These are phyloP conservation scores for Embidobia sp. DNA, from an alignment of 2,888 invertebrate genomes.

Conservation along the genomic window DNA sequence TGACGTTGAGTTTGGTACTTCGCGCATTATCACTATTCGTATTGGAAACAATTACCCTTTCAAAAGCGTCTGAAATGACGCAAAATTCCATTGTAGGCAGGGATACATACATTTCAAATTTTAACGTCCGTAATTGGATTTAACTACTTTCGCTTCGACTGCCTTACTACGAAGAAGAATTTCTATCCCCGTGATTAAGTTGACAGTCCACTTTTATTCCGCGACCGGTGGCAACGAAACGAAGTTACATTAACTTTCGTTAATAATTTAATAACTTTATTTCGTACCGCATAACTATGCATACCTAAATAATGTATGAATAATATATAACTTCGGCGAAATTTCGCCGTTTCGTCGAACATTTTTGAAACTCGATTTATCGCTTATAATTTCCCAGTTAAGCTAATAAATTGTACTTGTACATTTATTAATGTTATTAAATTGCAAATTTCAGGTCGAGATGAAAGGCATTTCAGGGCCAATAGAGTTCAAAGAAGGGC, in stretches of 20 bases:
- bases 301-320: constrained; percentile 53
- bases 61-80: constrained; percentile 27
- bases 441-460: constrained; percentile 84
- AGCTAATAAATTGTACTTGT: constrained; percentile 31
- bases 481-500: constrained; percentile 90
- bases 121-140: constrained; percentile 53
- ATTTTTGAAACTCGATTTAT: constrained; percentile 53
- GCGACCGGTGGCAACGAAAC: constrained; percentile 16
- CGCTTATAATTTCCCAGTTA: constrained; percentile 10
- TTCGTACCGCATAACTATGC: constrained; percentile 34
- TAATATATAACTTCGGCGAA: constrained; percentile 39
- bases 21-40: not conserved
- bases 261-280: constrained; percentile 62
- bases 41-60: constrained; percentile 35
- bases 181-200: constrained; percentile 32
- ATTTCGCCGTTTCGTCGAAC: constrained; percentile 23
- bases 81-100: constrained; percentile 13
- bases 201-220: constrained; percentile 53
- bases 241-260: constrained; percentile 57
- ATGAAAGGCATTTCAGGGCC: constrained; percentile 91
- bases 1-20: not conserved
- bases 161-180: constrained; percentile 42
- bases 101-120: constrained; percentile 40
- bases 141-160: constrained; percentile 46
- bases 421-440: constrained; percentile 33